Base-by-base conservation (phyloP, 2,888 invertebrate species). In the Cheilosia soror region DNA sequence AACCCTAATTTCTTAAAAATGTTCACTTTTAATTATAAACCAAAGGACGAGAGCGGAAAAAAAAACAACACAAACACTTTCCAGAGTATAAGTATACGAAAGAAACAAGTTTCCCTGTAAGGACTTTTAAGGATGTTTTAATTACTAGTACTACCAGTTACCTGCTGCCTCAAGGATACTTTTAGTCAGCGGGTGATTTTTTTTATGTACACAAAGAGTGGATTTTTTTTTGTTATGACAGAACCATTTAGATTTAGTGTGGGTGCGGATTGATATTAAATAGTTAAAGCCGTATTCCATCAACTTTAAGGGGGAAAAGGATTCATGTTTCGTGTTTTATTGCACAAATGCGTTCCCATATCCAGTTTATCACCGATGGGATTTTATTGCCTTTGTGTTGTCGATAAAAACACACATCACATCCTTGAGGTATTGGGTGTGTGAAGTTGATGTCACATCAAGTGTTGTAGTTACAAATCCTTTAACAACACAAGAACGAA, bases 401-500 rank as follows among this genome's bases (percentile, higher is more conserved):
- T 63, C 81, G 71, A 77, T 68, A 66, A 72, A 76, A 81, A 72
- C 80, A 78, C 68, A 37, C 37, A 69, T 68, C 55, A 44, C 68
- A 51, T 63, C 15, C 60, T 27, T 72, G 53, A 20, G 27, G 13
- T n/a, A 25, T 37, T 33, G 47, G 25, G 69, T 68, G 63, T 62
- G 73, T 63, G 31, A 68, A 51, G 57, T 73, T 75, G 68, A 79
- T 79, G 83, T 79, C 75, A 65, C 69, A 79, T 84, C 80, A 72
- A 78, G 81, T 77, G 68, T 76, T 85, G 81, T 81, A 55, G 81
- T 77, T 47, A 82, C 73, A 73, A 86, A 86, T 86, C 86, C 86
- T 86, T 86, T 86, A 78, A 82, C 86, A 62, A 51, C 37, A 55
- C 33, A 71, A 42, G 13, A 90, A 89, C 90, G 90, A 89, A 91